Evolutionary conservation across 2,797 vertebrate species (phyloP).

Genomic region (Diglossa cyanea): DNA sequence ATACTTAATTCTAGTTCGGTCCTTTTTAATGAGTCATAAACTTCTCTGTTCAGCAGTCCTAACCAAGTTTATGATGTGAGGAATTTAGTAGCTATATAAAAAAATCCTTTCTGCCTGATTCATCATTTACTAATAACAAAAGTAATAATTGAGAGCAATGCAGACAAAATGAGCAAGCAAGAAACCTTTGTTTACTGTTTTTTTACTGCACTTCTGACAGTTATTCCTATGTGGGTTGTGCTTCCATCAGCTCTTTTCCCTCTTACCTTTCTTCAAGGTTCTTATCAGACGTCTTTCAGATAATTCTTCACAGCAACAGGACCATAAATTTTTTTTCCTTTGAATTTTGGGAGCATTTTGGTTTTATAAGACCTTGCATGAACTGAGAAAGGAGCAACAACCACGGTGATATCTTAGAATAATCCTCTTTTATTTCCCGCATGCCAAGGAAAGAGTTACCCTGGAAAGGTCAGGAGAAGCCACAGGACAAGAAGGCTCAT

Average conservation of each 20-base stretch:
- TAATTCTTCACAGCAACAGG: background rate
- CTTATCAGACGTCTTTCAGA: background rate
- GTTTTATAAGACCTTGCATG: background rate
- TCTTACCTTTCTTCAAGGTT: background rate
- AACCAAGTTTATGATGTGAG: background rate
- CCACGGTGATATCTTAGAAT: background rate
- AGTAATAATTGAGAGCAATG: background rate
- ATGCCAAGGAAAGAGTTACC: background rate
- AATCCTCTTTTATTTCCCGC: slow-evolving; percentile 26
- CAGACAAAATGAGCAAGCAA: background rate
- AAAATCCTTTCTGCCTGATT: background rate
- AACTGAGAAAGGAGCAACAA: background rate
- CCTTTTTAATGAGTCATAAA: background rate
- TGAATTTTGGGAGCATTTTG: background rate
- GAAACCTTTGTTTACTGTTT: background rate
- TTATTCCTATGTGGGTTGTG: background rate
- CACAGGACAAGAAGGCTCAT: background rate
- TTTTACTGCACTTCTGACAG: background rate
- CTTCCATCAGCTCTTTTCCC: background rate
- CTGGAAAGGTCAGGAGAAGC: slow-evolving; percentile 20
- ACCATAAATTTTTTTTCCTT: background rate
- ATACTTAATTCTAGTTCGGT: background rate
- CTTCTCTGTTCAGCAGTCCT: background rate
- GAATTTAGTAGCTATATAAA: background rate
- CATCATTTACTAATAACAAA: background rate